phyloP scores from a whole-genome alignment of 2,888 invertebrate genomes.

The Stenodema calcarata region DNA sequence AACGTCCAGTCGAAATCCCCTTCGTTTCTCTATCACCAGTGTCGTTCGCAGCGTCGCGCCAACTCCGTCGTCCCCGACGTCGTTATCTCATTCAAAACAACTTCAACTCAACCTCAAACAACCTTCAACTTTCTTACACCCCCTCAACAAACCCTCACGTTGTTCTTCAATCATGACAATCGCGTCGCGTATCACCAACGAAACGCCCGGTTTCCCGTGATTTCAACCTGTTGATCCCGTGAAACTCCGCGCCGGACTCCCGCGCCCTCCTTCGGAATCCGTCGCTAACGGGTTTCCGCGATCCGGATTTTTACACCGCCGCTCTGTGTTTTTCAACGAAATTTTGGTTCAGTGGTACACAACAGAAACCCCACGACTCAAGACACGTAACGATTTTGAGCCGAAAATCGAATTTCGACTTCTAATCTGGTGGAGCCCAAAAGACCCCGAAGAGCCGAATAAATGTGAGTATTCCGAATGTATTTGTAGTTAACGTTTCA shows the following conservation, averaged over 20 bases:
- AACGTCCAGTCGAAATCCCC: neutral
- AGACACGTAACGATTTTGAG: too few species aligned
- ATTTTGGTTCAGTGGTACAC: neutral
- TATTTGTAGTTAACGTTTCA: too few species aligned
- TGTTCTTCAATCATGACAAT: too few species aligned
- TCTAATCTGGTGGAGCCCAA: neutral
- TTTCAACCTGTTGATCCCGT: neutral
- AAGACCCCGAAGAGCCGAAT: neutral
- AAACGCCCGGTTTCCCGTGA: neutral
- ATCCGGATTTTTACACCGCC: neutral
- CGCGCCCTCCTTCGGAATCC: constrained; percentile 2
- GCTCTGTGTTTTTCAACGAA: neutral
- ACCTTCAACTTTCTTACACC: too few species aligned
- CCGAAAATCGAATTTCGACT: neutral
- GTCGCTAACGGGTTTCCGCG: neutral
- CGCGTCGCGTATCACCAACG: too few species aligned
- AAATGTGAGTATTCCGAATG: neutral
- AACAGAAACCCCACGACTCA: neutral
- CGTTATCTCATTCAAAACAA: neutral
- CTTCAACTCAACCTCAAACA: too few species aligned
- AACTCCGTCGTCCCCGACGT: neutral
- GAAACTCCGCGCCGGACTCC: neutral
- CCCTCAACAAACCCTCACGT: too few species aligned
- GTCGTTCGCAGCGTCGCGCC: neutral
- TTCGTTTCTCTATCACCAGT: neutral